Percentiles rank a stretch among this genome's conserved stretches.
Conservation (phyloP, 2,113 vertebrate genomes). For the Xenus cinereus region DNA sequence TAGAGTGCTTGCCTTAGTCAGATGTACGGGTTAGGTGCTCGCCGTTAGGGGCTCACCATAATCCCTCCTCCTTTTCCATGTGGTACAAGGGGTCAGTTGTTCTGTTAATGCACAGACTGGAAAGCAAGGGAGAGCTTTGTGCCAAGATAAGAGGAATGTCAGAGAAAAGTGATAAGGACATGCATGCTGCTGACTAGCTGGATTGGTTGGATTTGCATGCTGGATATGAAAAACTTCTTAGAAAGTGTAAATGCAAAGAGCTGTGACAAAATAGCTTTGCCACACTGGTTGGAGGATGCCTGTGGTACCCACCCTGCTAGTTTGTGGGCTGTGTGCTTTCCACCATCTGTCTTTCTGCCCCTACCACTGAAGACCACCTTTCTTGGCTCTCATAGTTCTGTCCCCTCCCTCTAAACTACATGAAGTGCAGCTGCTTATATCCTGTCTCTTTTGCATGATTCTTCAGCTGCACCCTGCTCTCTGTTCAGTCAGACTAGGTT, state of each 20-base stretch:
- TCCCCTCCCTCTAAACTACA: neutral
- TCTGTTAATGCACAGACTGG: neutral
- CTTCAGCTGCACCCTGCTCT: neutral
- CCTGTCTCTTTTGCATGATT: neutral
- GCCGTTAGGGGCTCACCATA: neutral
- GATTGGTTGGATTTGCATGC: neutral
- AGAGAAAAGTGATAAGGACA: neutral
- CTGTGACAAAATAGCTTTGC: neutral
- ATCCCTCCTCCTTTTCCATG: neutral
- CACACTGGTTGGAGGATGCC: neutral
- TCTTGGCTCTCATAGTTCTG: neutral
- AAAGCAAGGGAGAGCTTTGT: neutral
- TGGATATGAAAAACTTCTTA: neutral
- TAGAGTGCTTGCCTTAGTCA: neutral
- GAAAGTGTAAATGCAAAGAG: neutral
- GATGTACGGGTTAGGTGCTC: neutral
- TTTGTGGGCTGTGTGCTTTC: neutral
- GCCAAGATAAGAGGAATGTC: neutral
- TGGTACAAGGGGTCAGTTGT: neutral
- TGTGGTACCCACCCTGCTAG: neutral
- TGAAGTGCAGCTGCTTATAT: neutral
- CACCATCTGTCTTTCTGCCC: neutral
- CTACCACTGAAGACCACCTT: neutral
- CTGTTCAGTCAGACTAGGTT: neutral
- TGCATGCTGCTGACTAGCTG: neutral